Base-by-base conservation (phyloP, 53 echinoderm and acorn worm species). In the Echinarachnius parma region DNA sequence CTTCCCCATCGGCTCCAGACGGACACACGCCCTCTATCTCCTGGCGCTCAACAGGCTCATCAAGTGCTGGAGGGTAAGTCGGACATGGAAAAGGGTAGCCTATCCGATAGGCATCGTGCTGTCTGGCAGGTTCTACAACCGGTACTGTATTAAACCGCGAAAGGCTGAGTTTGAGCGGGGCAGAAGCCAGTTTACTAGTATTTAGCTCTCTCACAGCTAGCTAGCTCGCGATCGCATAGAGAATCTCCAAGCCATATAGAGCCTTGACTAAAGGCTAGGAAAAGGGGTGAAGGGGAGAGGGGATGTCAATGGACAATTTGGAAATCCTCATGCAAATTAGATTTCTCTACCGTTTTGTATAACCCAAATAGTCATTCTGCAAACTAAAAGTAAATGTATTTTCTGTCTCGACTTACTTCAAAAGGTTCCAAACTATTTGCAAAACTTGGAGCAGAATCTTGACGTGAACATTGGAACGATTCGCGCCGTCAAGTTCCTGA, bases 391-490 rank as follows among this genome's bases (percentile, higher is more conserved):
- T 44, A 16, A 44, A 44, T 13, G 15, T 78, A 44, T 64, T 30
- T 23, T 21, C 62, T 22, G 5, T 59, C 52, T 48, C n/a, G 1
- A n/a, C n/a, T n/a, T n/a, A n/a, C n/a, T n/a, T n/a, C n/a, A n/a
- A 19, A 42, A 98, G 98, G 83, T 98, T 19, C 91, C 88, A 52
- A 86, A 98, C 86, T 98, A 83, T 75, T 84, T 98, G 59, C 81
- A 87, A 75, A 91, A 92, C 48, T 30, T 98, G 67, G 91, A 98
- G 63, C 86, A 92, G 31, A 88, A 98, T 62, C 68, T 98, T 22
- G 88, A 84, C 21, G 98, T 98, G 16, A 91, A 98, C 80, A 98
- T 98, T 11, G 91, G 91, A 24, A 98, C 91, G 26, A 98, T 98
- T 53, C 75, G 98, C 1, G 64, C 92, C 76, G 86, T 98, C 80